Evolutionary conservation across 2,888 invertebrate species (phyloP), one percentile per base, ranked within the genome.

Genomic region (Drosophila niveifrons): DNA sequence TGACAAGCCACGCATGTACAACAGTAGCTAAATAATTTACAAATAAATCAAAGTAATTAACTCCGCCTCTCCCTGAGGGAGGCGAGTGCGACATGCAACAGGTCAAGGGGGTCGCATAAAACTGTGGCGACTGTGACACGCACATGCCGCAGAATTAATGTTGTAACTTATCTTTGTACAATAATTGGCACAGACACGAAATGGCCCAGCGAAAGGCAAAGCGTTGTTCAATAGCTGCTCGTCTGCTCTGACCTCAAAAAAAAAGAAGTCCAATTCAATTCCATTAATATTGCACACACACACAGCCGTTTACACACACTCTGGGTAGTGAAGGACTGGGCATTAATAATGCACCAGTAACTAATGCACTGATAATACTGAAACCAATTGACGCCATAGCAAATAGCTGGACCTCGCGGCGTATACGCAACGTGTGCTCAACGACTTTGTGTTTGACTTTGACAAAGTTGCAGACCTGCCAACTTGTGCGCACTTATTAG

Each of bases 31-130:
- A 73, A 67, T 84, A 72, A 75, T 75, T 80, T 68, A 75, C 72
- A 72, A 80, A 85, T 85, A 87, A 85, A 85, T 88, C 84, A 85
- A 88, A 80, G 80, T 78, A 84, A 84, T 87, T 84, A 82, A 87
- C 82, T 85, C 48, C 13, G 44, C 10, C 18, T 15, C 29, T 41
- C 15, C n/a, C n/a, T n/a, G n/a, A n/a, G 28, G n/a, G 44, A 66
- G 53, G 51, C 6, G 23, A 23, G 47, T 56, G 13, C 17, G 55
- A 65, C 84, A 82, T 87, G 84, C 88, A 84, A 84, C 88, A 84
- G 82, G 87, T 80, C 68, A 85, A 55, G 66, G 57, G 87, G 84
- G 31, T 11, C 18, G 7, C 34, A 39, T 29, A 43, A 31, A 34
- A 46, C 15, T 13, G 36, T 17, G 10, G 39, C 41, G 44, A 23